Evolutionary conservation across 2,797 vertebrate species (phyloP).

Genomic region (Macropodus opercularis): DNA sequence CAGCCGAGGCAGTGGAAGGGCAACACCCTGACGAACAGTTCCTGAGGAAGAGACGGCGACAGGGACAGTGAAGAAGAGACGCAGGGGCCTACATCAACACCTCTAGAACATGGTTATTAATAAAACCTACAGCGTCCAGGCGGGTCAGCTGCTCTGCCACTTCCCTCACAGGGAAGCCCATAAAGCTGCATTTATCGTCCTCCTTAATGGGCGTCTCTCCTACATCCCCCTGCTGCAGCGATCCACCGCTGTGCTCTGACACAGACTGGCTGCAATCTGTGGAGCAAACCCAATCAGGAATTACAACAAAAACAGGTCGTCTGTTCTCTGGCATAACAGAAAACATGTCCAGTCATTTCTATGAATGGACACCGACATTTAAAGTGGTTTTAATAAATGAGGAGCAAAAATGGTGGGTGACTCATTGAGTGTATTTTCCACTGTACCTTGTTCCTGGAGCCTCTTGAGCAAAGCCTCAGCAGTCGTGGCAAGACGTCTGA

Average conservation of each 20-base stretch:
- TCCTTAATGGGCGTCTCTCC: slow-evolving; percentile 30
- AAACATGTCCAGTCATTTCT: background rate
- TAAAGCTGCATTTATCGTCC: slow-evolving; percentile 65
- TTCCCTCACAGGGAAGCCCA: slow-evolving; percentile 80
- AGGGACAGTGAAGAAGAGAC: background rate
- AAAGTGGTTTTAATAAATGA: no score
- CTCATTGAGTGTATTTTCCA: background rate
- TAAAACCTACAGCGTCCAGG: slow-evolving; percentile 84
- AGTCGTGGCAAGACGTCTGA: slow-evolving; percentile 63
- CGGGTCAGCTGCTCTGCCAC: slow-evolving; percentile 89
- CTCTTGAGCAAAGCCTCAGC: slow-evolving; percentile 78
- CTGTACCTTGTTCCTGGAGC: slow-evolving; percentile 74
- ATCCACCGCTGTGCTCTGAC: slow-evolving; percentile 24
- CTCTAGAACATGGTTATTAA: background rate
- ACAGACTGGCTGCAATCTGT: slow-evolving; percentile 54
- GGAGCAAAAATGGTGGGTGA: no score
- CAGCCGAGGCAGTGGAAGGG: slow-evolving; percentile 92
- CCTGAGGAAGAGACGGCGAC: slow-evolving; percentile 61
- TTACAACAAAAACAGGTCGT: background rate
- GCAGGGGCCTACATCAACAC: background rate
- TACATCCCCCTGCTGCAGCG: slow-evolving; percentile 28
- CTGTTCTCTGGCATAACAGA: background rate
- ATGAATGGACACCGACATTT: background rate
- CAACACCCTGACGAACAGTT: slow-evolving; percentile 84
- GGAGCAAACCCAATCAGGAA: slow-evolving; percentile 16